Base-by-base conservation (phyloP, 2,888 invertebrate genomes). In the Brassicogethes aeneus region DNA sequence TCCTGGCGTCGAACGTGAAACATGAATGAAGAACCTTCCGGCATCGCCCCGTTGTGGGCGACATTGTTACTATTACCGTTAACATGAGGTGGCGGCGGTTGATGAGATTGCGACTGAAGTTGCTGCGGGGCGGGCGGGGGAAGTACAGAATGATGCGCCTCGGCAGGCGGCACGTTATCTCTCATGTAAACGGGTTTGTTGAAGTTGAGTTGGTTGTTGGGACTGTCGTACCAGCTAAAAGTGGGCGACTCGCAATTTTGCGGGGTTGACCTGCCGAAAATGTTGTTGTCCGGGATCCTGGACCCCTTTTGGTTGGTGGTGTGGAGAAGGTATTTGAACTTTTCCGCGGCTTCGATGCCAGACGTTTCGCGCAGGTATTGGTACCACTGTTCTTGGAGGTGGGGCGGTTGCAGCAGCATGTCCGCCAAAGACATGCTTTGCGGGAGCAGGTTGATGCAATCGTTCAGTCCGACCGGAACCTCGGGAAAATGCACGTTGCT, bases 401-500 rank as follows among this genome's bases (percentile, higher is more conserved):
- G 51, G 3, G 55, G 50, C 0, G 75, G 71, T 46, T 75, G 74
- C 43, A 71, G 61, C 1, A 76, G 65, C 69, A 76, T 74, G 48
- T 77, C 77, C 32, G 73, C 74, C 42, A 77, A 65, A 31, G 70
- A 72, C 59, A 76, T 71, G 52, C 75, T 74, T 15, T 72, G 70
- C 1, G 77, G 77, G 44, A 77, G 58, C 34, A 77, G 59, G 44
- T 68, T 66, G 15, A 67, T 50, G 40, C 61, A 64, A 44, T 65
- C 64, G 34, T 53, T 60, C 23, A 63, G 43, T n/a, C n/a, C n/a
- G n/a, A 56, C 50, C n/a, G 50, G 44, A 23, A 62, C 60, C 56
- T 72, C 71, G 0, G 73, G 72, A 48, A 74, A 72, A 59, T 77
- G 76, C 2, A 76, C 75, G 54, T 76, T 76, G 48, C 74, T 74